These are phyloP conservation scores for Phrynosoma platyrhinos DNA, from an alignment of 2,113 vertebrate genomes.

Conservation along the genomic window DNA sequence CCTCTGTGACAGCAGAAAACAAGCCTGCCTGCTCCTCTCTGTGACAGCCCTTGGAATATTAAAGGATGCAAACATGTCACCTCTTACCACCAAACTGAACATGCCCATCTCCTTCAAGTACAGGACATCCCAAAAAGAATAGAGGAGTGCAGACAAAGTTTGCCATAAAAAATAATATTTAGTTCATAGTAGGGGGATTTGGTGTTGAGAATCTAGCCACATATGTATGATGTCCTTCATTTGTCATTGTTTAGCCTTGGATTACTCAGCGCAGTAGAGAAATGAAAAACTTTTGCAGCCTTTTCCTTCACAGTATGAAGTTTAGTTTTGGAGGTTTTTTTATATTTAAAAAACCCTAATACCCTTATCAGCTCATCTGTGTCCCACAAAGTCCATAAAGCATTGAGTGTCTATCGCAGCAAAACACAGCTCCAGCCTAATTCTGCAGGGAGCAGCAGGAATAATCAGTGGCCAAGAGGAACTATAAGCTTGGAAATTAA, in stretches of 20 bases:
- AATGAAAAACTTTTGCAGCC: constrained; percentile 24
- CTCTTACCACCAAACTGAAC: too few relatives aligned
- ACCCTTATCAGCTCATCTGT: neutral
- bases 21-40: too few relatives aligned
- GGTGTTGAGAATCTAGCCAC: neutral
- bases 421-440: constrained; percentile 3
- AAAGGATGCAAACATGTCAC: too few relatives aligned
- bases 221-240: neutral
- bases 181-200: neutral
- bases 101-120: too few relatives aligned
- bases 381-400: constrained; percentile 5
- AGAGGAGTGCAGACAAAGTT: neutral
- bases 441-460: constrained; percentile 21
- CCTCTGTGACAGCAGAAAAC: too few relatives aligned
- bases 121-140: too few relatives aligned
- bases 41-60: too few relatives aligned
- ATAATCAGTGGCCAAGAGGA: constrained; percentile 38
- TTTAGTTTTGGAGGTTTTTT: neutral
- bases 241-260: constrained; percentile 38
- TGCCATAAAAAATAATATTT: neutral
- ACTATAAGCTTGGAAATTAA: constrained; percentile 45
- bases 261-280: constrained; percentile 14
- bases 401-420: neutral
- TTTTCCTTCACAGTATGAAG: neutral
- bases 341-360: neutral